These are phyloP conservation scores for Hormiphora californensis DNA, from an alignment of 37 sponge, comb jelly and placozoan species.

Conservation along the genomic window DNA sequence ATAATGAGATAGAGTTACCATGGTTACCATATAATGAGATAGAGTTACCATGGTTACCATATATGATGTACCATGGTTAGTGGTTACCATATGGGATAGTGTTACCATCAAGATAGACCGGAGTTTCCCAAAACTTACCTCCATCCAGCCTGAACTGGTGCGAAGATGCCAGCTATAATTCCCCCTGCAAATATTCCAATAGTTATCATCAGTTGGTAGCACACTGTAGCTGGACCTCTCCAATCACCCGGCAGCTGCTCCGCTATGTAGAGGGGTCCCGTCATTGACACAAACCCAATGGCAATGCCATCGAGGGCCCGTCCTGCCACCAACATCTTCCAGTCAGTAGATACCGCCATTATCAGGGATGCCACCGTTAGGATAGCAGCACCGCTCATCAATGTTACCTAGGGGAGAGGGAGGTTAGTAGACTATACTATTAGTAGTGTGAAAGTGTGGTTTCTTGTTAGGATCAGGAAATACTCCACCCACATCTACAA, in stretches of 20 bases:
- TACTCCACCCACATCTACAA: too few relatives aligned
- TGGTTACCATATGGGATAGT: too few relatives aligned
- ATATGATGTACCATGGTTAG: too few relatives aligned
- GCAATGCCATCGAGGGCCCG: neutral
- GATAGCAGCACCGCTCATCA: slow-evolving; percentile 3
- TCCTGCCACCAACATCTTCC: neutral
- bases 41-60: too few relatives aligned
- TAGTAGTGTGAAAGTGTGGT: neutral
- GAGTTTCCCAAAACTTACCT: slow-evolving; percentile 19
- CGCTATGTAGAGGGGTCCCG: slow-evolving; percentile 60
- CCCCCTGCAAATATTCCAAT: slow-evolving; percentile 52
- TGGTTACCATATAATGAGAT: too few relatives aligned
- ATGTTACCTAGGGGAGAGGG: neutral
- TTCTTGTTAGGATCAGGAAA: too few relatives aligned
- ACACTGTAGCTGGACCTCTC: slow-evolving; percentile 53
- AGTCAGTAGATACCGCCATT: neutral
- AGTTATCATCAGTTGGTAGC: slow-evolving; percentile 45
- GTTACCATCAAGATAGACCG: too few relatives aligned
- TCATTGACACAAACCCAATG: slow-evolving; percentile 55
- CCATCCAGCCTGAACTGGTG: slow-evolving; percentile 55
- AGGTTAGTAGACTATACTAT: neutral
- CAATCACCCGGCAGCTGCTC: slow-evolving; percentile 26
- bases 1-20: too few relatives aligned
- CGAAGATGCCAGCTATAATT: slow-evolving; percentile 31
- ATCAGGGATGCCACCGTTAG: neutral